phyloP scores from a whole-genome alignment of 2,888 invertebrate genomes.

The Melipona beecheii region DNA sequence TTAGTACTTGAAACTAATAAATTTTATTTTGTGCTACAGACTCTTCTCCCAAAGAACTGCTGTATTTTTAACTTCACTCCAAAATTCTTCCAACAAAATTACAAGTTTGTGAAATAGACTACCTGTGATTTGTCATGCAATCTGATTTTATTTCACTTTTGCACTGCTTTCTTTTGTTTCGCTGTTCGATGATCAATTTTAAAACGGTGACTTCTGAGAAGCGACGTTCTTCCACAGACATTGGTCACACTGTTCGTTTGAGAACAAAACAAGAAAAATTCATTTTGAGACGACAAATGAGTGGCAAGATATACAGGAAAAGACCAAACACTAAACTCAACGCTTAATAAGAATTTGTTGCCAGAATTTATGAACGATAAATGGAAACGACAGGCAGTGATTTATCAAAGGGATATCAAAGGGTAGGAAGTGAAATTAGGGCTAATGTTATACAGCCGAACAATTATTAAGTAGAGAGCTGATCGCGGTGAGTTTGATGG shows the following conservation, averaged over 20 bases:
- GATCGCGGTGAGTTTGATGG: background rate
- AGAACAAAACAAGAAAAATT: background rate
- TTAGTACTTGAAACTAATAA: too few species aligned
- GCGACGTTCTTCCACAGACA: background rate
- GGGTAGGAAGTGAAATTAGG: slow-evolving; percentile 38
- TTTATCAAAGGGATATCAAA: slow-evolving; percentile 27
- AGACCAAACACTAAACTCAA: background rate
- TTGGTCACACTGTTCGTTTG: background rate
- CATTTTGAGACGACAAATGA: background rate
- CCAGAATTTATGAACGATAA: background rate
- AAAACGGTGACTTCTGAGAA: background rate
- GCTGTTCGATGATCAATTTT: slow-evolving; percentile 3
- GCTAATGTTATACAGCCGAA: slow-evolving; percentile 12
- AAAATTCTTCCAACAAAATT: too few species aligned
- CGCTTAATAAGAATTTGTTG: slow-evolving; percentile 19
- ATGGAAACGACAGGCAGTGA: slow-evolving; percentile 23
- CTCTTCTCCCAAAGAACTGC: too few species aligned
- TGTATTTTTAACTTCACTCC: too few species aligned
- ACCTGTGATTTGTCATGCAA: too few species aligned
- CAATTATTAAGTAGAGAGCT: slow-evolving; percentile 34
- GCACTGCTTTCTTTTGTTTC: too few species aligned
- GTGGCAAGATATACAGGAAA: background rate
- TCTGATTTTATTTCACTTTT: too few species aligned
- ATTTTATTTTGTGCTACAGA: too few species aligned
- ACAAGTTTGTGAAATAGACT: too few species aligned